A percentile compares a stretch with the other conserved stretches of the same genome.
Evolutionary conservation across 2,888 invertebrate species (phyloP).

Genomic region (Biston stratarius): DNA sequence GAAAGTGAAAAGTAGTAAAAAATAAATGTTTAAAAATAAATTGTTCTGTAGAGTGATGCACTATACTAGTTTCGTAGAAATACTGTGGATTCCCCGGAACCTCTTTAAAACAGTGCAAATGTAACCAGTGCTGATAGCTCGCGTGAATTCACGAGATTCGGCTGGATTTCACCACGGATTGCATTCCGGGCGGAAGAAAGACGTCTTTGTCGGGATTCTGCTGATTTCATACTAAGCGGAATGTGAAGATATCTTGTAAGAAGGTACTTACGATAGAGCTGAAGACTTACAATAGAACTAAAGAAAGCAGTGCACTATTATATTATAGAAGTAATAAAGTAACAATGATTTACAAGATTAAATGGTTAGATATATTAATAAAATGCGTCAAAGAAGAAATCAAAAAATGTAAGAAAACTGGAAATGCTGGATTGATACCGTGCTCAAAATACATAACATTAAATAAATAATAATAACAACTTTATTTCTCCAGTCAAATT

Average conservation of each 20-base stretch:
- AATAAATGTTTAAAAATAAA: too few relatives aligned
- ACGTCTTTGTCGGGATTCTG: slow-evolving; percentile 18
- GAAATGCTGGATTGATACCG: too few relatives aligned
- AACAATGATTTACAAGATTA: too few relatives aligned
- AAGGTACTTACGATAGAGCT: background rate
- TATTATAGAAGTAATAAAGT: background rate
- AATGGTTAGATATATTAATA: too few relatives aligned
- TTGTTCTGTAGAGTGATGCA: too few relatives aligned
- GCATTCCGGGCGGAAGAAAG: slow-evolving; percentile 9
- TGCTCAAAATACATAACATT: too few relatives aligned
- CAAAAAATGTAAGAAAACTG: too few relatives aligned
- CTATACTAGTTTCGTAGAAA: too few relatives aligned
- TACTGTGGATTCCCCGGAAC: background rate
- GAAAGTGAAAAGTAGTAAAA: too few relatives aligned
- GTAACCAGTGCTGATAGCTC: slow-evolving; percentile 27
- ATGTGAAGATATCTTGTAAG: background rate
- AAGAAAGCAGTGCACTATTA: background rate
- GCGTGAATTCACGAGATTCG: slow-evolving; percentile 36
- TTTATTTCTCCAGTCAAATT: too few relatives aligned
- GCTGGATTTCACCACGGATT: slow-evolving; percentile 35
- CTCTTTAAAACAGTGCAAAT: slow-evolving; percentile 32
- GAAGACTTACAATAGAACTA: background rate
- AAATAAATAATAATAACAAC: too few relatives aligned
- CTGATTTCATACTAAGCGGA: slow-evolving; percentile 15
- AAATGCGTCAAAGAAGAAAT: too few relatives aligned